Evolutionary conservation across 2,113 vertebrate genomes (phyloP), one percentile per base, ranked within the genome.

Genomic region (Beaufortia kweichowensis): DNA sequence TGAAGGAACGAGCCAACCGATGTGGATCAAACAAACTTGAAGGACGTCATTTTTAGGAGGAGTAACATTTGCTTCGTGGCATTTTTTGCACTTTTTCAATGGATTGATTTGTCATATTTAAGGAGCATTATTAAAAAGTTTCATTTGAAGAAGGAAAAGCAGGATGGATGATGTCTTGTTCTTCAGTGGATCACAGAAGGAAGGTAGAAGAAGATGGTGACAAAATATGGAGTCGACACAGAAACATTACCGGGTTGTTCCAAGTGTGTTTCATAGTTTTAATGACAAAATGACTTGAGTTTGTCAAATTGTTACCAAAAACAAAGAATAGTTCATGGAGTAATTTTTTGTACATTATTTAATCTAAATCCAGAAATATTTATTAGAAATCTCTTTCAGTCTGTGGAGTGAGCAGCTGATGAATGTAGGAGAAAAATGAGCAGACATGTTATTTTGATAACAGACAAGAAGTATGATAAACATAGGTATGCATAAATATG

Each of bases 21-120:
- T 83, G 86, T 70, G 68, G 87, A 83, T 88, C 85, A 83, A 86
- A 85, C 87, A 88, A 78, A 76, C 75, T 63, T 87, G 88, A 60
- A 76, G 77, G 76, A 78, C 82, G 83, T 19, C 41, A 59, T 61
- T 48, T 50, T 72, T 53, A 56, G 81, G 85, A 81, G 85, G 79
- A 85, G 85, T 81, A 83, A 89, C 90, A 91, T 91, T 87, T 78
- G 90, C 91, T 92, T 92, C 83, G 17, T 89, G 87, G 87, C 88
- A 91, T 92, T 91, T 90, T 91, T 92, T 93, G 91, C 92, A 93
- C 92, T 91, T 92, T 92, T 91, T n/a, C 88, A 86, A 91, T 90
- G 89, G 89, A 91, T 90, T 88, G 66, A 78, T 87, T 91, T 88
- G 77, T 88, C 78, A 85, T 89, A 86, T 83, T 79, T 67, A 43